Conservation (phyloP, 37 sponge, comb jelly and placozoan genomes). For the Ianthella basta region DNA sequence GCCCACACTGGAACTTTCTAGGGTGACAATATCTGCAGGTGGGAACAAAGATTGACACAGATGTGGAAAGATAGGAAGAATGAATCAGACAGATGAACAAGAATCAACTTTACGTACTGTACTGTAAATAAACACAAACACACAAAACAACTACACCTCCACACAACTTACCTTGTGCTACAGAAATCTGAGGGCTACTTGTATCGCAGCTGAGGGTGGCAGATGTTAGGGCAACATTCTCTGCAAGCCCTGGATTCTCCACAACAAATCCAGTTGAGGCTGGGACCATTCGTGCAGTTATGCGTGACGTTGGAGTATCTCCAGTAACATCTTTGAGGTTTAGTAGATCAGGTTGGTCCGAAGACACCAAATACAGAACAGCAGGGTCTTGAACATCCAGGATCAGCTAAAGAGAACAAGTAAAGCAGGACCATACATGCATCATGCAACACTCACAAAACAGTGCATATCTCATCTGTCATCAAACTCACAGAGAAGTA, state of each 20-base stretch:
- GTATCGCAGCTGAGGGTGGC: neutral
- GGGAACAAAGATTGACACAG: neutral
- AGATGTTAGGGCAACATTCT: neutral
- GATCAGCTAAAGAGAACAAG: too few relatives aligned
- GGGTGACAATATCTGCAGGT: neutral
- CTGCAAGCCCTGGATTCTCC: neutral
- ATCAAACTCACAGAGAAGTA: too few relatives aligned
- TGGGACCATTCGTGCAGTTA: neutral
- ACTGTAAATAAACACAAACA: neutral
- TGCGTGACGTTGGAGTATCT: neutral
- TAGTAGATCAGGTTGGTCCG: slow-evolving; percentile 3
- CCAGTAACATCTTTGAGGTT: neutral
- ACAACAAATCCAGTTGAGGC: neutral
- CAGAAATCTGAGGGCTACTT: neutral
- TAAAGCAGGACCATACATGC: too few relatives aligned
- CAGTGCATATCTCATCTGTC: too few relatives aligned
- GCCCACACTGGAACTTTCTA: neutral
- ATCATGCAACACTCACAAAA: too few relatives aligned
- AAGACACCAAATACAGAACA: neutral
- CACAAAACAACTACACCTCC: neutral
- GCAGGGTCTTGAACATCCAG: too few relatives aligned
- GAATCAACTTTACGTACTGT: neutral
- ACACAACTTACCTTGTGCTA: neutral
- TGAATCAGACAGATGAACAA: neutral
- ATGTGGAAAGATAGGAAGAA: neutral